These are phyloP conservation scores for Carassius auratus DNA, from an alignment of 2,113 vertebrate species.

Conservation along the genomic window DNA sequence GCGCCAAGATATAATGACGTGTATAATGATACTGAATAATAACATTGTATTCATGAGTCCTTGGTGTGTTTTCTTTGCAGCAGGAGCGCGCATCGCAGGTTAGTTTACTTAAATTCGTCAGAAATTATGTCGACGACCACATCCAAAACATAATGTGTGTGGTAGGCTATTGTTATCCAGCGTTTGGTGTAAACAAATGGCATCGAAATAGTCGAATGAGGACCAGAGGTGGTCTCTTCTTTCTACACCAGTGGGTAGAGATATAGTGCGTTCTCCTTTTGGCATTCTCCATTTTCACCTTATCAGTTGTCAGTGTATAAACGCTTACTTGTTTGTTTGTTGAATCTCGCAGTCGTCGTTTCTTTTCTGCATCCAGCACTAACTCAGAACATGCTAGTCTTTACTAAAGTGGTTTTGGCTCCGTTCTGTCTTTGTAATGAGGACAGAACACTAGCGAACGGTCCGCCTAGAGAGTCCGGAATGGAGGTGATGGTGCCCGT, in stretches of 20 bases:
- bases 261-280: slow-evolving; percentile 44
- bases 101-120: slow-evolving; percentile 43
- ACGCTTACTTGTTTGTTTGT: slow-evolving; percentile 26
- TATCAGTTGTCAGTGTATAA: slow-evolving; percentile 65
- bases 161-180: slow-evolving; percentile 46
- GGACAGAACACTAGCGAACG: slow-evolving; percentile 93
- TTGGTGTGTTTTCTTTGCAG: slow-evolving; percentile 45
- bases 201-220: slow-evolving; percentile 45
- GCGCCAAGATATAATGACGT: slow-evolving; percentile 44
- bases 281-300: slow-evolving; percentile 50
- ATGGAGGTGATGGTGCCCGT: slow-evolving; percentile 92
- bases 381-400: slow-evolving; percentile 94
- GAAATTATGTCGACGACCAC: slow-evolving; percentile 54
- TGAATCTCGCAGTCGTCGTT: slow-evolving; percentile 41
- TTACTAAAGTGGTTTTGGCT: slow-evolving; percentile 92
- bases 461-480: slow-evolving; percentile 94
- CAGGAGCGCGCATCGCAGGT: slow-evolving; percentile 42
- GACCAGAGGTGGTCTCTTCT: slow-evolving; percentile 32
- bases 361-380: slow-evolving; percentile 41
- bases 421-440: slow-evolving; percentile 97
- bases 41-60: slow-evolving; percentile 44
- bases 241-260: slow-evolving; percentile 31
- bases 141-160: slow-evolving; percentile 41
- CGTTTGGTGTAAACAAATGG: slow-evolving; percentile 54
- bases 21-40: slow-evolving; percentile 21